Evolutionary conservation across 2,888 invertebrate species (phyloP).

Genomic region (Arge pagana): DNA sequence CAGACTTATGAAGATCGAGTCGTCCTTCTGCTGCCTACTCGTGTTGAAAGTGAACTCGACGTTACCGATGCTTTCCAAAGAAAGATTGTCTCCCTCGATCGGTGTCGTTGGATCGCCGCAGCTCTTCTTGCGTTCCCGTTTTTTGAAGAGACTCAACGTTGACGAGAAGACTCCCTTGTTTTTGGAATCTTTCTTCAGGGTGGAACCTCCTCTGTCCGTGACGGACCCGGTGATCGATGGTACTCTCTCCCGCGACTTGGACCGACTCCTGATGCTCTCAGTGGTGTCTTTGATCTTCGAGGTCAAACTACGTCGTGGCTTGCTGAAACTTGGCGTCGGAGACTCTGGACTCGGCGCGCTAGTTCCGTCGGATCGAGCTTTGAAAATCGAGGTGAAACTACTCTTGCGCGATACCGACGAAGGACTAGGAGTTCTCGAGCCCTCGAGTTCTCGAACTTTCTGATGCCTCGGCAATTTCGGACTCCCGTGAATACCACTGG

Average conservation of each 20-base stretch:
- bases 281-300: slow-evolving; percentile 55
- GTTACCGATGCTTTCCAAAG: slow-evolving; percentile 48
- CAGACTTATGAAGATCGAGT: slow-evolving; percentile 47
- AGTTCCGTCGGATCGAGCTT: slow-evolving; percentile 56
- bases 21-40: slow-evolving; percentile 39
- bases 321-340: slow-evolving; percentile 45
- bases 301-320: slow-evolving; percentile 52
- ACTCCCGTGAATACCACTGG: slow-evolving; percentile 42
- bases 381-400: slow-evolving; percentile 80
- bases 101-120: slow-evolving; percentile 41
- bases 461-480: slow-evolving; percentile 54
- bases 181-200: slow-evolving; percentile 49
- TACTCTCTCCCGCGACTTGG: slow-evolving; percentile 52
- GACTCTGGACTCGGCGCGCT: slow-evolving; percentile 53
- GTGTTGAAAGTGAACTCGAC: slow-evolving; percentile 48
- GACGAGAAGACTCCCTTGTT: slow-evolving; percentile 57
- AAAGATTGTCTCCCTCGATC: slow-evolving; percentile 27
- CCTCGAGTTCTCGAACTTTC: slow-evolving; percentile 53
- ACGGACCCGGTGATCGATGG: no score
- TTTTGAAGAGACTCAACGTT: slow-evolving; percentile 53
- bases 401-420: slow-evolving; percentile 74
- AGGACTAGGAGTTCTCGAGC: slow-evolving; percentile 70
- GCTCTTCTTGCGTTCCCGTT: slow-evolving; percentile 52
- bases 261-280: slow-evolving; percentile 54
- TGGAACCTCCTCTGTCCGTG: slow-evolving; percentile 40